Percentiles rank a stretch among this genome's conserved stretches.
phyloP scores from a whole-genome alignment of 2,797 vertebrate species.

The Centropyge bicolor region DNA sequence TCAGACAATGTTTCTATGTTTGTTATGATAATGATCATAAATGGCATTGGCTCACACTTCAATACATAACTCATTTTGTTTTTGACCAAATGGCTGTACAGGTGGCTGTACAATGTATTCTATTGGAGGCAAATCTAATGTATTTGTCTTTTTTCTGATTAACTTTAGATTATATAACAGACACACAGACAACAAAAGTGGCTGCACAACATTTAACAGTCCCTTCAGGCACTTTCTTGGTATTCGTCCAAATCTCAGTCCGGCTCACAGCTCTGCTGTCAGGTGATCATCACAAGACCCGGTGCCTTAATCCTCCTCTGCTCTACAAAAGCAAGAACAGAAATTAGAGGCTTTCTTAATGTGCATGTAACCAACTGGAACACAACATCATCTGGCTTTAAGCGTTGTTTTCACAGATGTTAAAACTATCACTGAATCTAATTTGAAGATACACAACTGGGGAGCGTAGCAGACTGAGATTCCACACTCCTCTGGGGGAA shows the following conservation, averaged over 20 bases:
- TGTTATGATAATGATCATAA: background rate
- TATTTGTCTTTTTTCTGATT: background rate
- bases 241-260: slow-evolving; percentile 47
- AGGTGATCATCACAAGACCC: slow-evolving; percentile 88
- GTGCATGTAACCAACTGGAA: slow-evolving; percentile 73
- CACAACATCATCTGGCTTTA: slow-evolving; percentile 68
- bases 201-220: slow-evolving; percentile 4
- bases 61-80: background rate
- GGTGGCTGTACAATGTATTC: background rate
- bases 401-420: slow-evolving; percentile 59
- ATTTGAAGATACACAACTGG: slow-evolving; percentile 73
- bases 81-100: background rate
- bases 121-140: background rate
- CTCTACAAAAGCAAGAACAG: slow-evolving; percentile 72
- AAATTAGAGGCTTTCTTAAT: slow-evolving; percentile 72
- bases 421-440: slow-evolving; percentile 70
- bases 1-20: background rate
- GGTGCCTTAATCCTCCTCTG: slow-evolving; percentile 77
- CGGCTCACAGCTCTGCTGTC: slow-evolving; percentile 71
- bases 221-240: slow-evolving; percentile 51
- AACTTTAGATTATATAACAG: background rate
- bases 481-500: slow-evolving; percentile 67
- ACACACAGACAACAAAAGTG: background rate
- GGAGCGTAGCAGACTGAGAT: slow-evolving; percentile 60
- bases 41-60: background rate